phyloP scores from a whole-genome alignment of 2,888 invertebrate species.

The Eueremaeus valkanovi region DNA sequence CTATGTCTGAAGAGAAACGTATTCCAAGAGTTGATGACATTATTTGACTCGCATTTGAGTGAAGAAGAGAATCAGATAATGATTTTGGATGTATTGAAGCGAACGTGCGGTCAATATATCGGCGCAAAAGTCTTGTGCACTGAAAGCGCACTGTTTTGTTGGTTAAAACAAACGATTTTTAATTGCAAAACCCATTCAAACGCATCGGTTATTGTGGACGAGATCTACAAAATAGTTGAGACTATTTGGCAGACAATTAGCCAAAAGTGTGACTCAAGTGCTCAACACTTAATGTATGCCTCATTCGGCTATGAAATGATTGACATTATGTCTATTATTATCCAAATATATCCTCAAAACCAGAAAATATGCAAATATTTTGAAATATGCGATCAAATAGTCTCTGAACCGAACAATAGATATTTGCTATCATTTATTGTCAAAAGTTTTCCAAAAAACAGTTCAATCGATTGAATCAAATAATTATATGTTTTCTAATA shows the following conservation, averaged over 20 bases:
- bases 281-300: conserved; percentile 31
- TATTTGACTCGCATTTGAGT: conserved; percentile 24
- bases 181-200: not conserved
- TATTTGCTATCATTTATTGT: not conserved
- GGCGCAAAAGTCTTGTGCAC: conserved; percentile 26
- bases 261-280: not conserved
- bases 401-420: not conserved
- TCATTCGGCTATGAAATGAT: conserved; percentile 31
- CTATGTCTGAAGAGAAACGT: conserved; percentile 14
- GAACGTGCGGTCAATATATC: not conserved
- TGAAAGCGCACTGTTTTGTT: conserved; percentile 37
- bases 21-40: conserved; percentile 15
- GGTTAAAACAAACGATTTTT: conserved; percentile 35
- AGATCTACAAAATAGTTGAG: conserved; percentile 24
- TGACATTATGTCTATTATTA: conserved; percentile 22
- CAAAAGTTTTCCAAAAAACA: not conserved
- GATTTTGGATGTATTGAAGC: not conserved
- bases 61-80: not conserved
- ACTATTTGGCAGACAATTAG: conserved; percentile 36
- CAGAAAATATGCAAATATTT: conserved; percentile 8
- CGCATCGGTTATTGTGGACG: not conserved
- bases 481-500: too few species aligned
- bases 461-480: not conserved
- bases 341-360: not conserved
- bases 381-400: not conserved